Evolutionary conservation across 2,888 invertebrate genomes (phyloP), one percentile per base, ranked within the genome.

Genomic region (Pasiphila rectangulata): DNA sequence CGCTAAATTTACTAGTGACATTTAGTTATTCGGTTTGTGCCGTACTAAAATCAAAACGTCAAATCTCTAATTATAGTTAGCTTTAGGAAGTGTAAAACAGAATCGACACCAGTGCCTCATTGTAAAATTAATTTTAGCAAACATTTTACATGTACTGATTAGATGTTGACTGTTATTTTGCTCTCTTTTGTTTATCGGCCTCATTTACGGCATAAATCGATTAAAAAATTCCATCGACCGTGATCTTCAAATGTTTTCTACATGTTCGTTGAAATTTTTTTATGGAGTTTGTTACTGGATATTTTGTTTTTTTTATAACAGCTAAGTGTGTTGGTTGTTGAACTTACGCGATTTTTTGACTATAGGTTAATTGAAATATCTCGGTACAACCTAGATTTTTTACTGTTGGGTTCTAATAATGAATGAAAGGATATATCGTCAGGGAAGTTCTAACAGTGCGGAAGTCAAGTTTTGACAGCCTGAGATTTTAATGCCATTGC

Each of bases 101-200:
- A n/a, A n/a, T n/a, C n/a, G n/a, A n/a, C n/a, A n/a, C n/a, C n/a
- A n/a, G n/a, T n/a, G 30, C 10, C 35, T 38, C 37, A 34, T 17
- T 44, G 32, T 17, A 21, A 23, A 38, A 16, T 38, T 51, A 36
- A 37, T 41, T 43, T 43, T 29, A 48, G 42, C 35, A 41, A 46
- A 50, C 36, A 46, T 44, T 37, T 53, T 39, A 49, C 46, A 44
- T 38, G 41, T 47, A 47, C 25, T 45, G 38, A 38, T 40, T 46
- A 41, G 36, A 29, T 24, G 32, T 37, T 32, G 37, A 50, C 50
- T 50, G 41, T 41, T 40, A 40, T 51, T 44, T 51, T 42, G 57
- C 57, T 57, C 57, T 57, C 57, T 57, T 57, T 49, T 40, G 34
- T 49, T 43, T 40, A 29, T 47, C 41, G 57, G 55, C 57, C 55